Conservation (phyloP, 2,888 invertebrate genomes). For the Drosophila multiciliata region DNA sequence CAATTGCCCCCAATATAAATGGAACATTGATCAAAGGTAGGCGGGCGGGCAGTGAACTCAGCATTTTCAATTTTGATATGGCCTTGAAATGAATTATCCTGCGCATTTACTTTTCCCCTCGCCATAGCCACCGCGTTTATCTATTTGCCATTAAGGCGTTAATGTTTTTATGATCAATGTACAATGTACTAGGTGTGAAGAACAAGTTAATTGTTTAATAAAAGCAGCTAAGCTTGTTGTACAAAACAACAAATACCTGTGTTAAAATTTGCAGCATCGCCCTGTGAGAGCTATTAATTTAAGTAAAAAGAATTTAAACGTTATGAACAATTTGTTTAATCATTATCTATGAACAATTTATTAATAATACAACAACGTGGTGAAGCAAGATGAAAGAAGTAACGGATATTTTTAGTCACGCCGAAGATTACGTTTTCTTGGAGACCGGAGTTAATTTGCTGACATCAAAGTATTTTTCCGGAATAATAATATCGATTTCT, state of each 20-base stretch:
- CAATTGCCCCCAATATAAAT: constrained; percentile 11
- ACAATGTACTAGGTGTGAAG: constrained; percentile 67
- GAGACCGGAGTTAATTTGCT: neutral
- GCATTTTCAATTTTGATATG: constrained; percentile 9
- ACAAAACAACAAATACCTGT: constrained; percentile 15
- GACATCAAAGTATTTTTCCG: neutral
- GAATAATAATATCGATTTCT: neutral
- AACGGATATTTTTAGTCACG: neutral
- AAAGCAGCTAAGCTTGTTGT: constrained; percentile 36
- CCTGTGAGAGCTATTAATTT: constrained; percentile 4
- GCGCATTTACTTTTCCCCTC: constrained; percentile 12
- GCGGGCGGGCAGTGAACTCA: constrained; percentile 31
- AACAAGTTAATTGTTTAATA: constrained; percentile 67
- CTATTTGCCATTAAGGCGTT: constrained; percentile 54
- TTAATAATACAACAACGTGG: neutral
- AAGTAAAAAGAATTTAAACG: neutral
- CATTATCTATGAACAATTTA: neutral
- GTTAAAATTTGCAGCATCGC: neutral
- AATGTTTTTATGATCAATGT: constrained; percentile 71
- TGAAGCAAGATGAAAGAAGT: neutral
- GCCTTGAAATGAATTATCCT: constrained; percentile 44
- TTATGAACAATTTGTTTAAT: neutral
- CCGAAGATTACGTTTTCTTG: neutral
- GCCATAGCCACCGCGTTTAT: constrained; percentile 8
- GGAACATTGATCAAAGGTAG: constrained; percentile 23